Evolutionary conservation across 2,113 vertebrate species (phyloP).

Genomic region (Podarcis cretensis): DNA sequence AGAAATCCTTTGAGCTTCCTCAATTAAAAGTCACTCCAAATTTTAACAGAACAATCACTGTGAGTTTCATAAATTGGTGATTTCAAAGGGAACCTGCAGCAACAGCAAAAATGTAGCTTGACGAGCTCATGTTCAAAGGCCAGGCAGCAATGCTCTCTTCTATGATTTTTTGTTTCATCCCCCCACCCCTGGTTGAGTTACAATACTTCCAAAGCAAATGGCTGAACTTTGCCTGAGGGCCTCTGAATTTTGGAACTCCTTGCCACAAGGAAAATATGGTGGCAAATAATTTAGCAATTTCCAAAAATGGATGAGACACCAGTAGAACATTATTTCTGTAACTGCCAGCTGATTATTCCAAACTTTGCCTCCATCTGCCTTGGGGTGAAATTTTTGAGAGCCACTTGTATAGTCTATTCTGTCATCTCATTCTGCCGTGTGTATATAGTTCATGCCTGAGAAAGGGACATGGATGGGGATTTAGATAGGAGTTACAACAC

Average conservation of each 20-base stretch:
- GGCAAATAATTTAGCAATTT: too few species aligned
- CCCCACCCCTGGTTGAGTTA: too few species aligned
- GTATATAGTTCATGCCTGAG: not conserved
- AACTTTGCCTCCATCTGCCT: too few species aligned
- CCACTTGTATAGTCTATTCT: not conserved
- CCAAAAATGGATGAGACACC: too few species aligned
- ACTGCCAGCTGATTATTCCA: too few species aligned
- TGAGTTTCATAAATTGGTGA: not conserved
- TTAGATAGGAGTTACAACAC: not conserved
- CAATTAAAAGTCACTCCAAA: not conserved
- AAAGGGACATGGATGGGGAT: not conserved
- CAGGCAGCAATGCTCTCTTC: not conserved
- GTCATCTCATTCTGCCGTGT: not conserved
- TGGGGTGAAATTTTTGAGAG: too few species aligned
- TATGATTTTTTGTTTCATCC: not conserved
- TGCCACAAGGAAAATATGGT: too few species aligned
- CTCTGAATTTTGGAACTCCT: too few species aligned
- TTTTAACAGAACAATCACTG: slow-evolving; percentile 10
- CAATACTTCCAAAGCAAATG: too few species aligned
- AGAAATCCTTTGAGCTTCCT: slow-evolving; percentile 36
- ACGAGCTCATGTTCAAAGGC: not conserved
- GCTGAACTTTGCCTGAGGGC: too few species aligned
- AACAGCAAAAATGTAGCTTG: not conserved
- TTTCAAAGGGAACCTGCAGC: not conserved
- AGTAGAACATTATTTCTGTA: too few species aligned